Conservation (phyloP, 2,888 invertebrate genomes). For the Chorisops tibialis region DNA sequence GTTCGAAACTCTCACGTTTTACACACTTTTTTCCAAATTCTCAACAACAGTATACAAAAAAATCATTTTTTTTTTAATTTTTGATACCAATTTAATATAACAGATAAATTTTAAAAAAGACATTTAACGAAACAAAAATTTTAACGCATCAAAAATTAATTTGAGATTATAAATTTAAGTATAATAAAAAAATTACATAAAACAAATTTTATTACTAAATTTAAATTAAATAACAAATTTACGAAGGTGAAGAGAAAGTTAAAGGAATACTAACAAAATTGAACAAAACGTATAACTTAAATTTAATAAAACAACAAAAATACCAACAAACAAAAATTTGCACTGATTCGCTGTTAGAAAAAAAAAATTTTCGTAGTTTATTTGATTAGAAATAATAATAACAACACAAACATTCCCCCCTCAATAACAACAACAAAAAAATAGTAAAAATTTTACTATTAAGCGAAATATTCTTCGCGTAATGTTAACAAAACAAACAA, state of each 20-base stretch:
- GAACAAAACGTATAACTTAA: background rate
- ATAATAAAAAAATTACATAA: background rate
- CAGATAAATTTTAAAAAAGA: background rate
- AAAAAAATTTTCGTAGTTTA: conserved; percentile 36
- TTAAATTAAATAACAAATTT: conserved; percentile 10
- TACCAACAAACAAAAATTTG: conserved; percentile 13
- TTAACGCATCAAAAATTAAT: conserved; percentile 11
- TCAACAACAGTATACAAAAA: no score
- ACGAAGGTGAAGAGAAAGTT: conserved; percentile 19
- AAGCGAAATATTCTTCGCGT: background rate
- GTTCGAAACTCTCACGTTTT: no score
- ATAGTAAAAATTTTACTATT: no score
- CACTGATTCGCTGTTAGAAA: conserved; percentile 26
- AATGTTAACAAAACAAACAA: background rate
- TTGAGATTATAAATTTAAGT: conserved; percentile 3
- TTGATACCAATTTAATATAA: background rate
- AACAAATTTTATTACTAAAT: background rate
- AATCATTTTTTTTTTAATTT: no score
- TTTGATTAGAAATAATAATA: conserved; percentile 39
- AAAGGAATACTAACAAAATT: conserved; percentile 18
- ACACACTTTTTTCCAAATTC: no score
- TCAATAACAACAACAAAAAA: background rate
- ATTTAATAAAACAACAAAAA: conserved; percentile 4
- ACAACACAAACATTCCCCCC: conserved; percentile 23
- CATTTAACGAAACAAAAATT: conserved; percentile 1